phyloP scores from a whole-genome alignment of 2,888 invertebrate genomes.

The Idaea dimidiata region DNA sequence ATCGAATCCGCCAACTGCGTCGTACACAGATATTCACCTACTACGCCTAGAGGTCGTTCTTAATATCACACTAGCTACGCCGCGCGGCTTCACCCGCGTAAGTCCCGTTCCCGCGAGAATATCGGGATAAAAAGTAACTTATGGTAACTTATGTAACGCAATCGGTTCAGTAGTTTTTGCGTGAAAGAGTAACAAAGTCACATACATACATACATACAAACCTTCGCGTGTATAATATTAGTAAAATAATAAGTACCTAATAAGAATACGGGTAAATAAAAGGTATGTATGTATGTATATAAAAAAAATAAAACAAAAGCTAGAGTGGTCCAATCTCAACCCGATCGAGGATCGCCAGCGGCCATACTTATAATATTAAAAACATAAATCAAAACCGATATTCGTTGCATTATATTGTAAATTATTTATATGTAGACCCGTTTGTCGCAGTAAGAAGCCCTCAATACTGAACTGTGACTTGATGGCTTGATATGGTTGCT shows the following conservation, averaged over 20 bases:
- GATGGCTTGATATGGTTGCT: neutral
- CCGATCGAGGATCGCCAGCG: constrained; percentile 60
- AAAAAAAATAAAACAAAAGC: constrained; percentile 12
- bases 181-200: too few relatives aligned
- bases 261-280: neutral
- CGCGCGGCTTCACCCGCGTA: too few relatives aligned
- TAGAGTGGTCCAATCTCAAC: constrained; percentile 62
- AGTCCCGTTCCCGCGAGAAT: too few relatives aligned
- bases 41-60: constrained; percentile 65
- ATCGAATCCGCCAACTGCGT: too few relatives aligned
- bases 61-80: constrained; percentile 49
- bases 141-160: too few relatives aligned
- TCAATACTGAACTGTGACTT: neutral
- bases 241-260: too few relatives aligned
- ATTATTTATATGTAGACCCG: constrained; percentile 26
- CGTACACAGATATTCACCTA: constrained; percentile 18
- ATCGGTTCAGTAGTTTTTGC: too few relatives aligned
- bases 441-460: neutral
- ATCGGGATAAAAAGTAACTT: too few relatives aligned
- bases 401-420: constrained; percentile 71
- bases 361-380: constrained; percentile 75
- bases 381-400: constrained; percentile 72
- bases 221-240: too few relatives aligned
- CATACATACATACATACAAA: too few relatives aligned
- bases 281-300: neutral